phyloP scores from a whole-genome alignment of 1,140 invertebrate species.

The Telenomus remus region DNA sequence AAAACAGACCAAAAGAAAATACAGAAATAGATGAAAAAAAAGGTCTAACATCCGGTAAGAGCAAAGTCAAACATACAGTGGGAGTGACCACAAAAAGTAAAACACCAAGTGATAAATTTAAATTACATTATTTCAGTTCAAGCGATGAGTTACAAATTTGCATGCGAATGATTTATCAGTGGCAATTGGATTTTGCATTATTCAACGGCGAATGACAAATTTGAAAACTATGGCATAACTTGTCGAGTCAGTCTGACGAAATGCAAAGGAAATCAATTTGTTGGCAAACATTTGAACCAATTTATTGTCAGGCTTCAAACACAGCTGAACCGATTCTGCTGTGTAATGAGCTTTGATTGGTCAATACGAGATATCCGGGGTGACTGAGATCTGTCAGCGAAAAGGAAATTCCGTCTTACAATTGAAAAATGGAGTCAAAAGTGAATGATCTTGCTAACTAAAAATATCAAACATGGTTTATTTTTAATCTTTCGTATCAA shows the following conservation, averaged over 20 bases:
- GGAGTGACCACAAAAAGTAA: no score
- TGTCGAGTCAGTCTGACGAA: not conserved
- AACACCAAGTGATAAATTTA: no score
- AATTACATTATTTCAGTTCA: no score
- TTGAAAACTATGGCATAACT: not conserved
- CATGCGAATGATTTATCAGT: not conserved
- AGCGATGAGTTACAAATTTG: no score
- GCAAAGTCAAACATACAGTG: no score
- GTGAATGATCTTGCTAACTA: not conserved
- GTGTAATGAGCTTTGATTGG: constrained; percentile 70
- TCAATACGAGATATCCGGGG: constrained; percentile 73
- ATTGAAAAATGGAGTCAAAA: constrained; percentile 45
- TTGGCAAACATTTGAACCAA: constrained; percentile 28
- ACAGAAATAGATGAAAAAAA: no score
- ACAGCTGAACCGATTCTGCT: constrained; percentile 51
- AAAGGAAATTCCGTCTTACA: constrained; percentile 66
- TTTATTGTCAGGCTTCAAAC: constrained; percentile 25
- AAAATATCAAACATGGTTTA: no score
- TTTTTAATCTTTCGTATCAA: no score
- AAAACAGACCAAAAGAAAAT: no score
- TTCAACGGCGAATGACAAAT: not conserved
- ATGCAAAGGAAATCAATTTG: constrained; percentile 27
- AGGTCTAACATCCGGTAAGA: no score
- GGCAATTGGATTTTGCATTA: constrained; percentile 8
- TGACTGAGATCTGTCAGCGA: constrained; percentile 61